These are phyloP conservation scores for Phoeniculus purpureus DNA, from an alignment of 2,797 vertebrate genomes.

Conservation along the genomic window DNA sequence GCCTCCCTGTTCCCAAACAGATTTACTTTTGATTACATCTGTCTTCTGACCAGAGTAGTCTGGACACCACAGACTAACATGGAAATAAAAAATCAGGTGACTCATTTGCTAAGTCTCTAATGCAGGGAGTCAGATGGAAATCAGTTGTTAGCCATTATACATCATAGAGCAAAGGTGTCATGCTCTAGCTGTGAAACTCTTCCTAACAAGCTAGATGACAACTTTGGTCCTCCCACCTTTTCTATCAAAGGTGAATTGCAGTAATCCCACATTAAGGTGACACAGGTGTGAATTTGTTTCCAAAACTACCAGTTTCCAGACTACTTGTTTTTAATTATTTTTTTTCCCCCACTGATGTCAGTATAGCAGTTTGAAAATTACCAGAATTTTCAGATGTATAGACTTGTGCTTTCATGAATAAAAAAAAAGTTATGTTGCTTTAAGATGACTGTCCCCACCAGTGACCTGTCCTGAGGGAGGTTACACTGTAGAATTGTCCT, in stretches of 20 bases:
- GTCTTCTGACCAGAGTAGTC: not conserved
- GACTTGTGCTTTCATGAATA: no score
- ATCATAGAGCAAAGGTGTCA: not conserved
- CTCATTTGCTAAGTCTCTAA: constrained; percentile 26
- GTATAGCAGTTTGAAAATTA: not conserved
- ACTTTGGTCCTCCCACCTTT: not conserved
- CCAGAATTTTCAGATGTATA: no score
- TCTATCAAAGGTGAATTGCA: constrained; percentile 12
- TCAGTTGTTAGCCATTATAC: not conserved
- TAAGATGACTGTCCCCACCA: no score
- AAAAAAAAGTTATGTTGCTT: no score
- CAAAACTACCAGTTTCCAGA: constrained; percentile 51
- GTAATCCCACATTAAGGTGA: constrained; percentile 40
- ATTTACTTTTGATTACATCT: constrained; percentile 18
- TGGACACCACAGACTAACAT: not conserved
- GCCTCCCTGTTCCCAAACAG: constrained; percentile 2
- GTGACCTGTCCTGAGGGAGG: no score
- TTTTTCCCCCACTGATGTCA: not conserved
- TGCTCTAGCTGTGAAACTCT: not conserved
- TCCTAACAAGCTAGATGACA: constrained; percentile 25
- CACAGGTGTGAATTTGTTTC: constrained; percentile 58
- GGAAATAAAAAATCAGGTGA: constrained; percentile 16
- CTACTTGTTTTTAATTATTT: constrained; percentile 56
- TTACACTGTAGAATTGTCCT: no score
- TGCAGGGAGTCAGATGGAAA: constrained; percentile 30